Percentiles rank a stretch among this genome's conserved stretches.
These are phyloP conservation scores for Zaprionus obscuricornis DNA, from an alignment of 2,888 invertebrate species.

Conservation along the genomic window DNA sequence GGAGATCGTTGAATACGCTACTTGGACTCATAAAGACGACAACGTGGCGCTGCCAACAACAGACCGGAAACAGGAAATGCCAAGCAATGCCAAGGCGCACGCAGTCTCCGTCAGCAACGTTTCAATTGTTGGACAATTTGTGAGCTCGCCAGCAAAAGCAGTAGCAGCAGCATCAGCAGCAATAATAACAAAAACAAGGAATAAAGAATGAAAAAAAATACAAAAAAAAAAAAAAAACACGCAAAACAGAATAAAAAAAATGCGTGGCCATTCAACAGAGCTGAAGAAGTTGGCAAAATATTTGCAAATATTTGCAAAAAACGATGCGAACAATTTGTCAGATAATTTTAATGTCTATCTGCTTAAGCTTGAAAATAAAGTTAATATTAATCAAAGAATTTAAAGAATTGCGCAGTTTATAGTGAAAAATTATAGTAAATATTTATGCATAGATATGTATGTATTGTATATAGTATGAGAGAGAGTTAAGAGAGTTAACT, in stretches of 20 bases:
- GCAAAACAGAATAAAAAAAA: slow-evolving; percentile 7
- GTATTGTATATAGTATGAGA: no score
- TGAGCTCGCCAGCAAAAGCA: slow-evolving; percentile 11
- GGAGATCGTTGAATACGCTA: neutral
- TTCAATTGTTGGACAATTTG: slow-evolving; percentile 62
- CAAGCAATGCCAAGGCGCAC: slow-evolving; percentile 55
- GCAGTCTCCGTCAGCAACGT: slow-evolving; percentile 28
- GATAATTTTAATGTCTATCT: slow-evolving; percentile 11
- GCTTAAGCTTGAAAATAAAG: neutral
- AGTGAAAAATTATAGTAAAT: neutral
- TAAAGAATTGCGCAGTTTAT: neutral
- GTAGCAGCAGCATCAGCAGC: slow-evolving; percentile 5
- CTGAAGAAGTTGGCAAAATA: slow-evolving; percentile 48
- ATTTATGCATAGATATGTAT: no score
- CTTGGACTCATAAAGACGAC: slow-evolving; percentile 53
- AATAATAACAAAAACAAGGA: slow-evolving; percentile 1
- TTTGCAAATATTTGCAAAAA: slow-evolving; percentile 30
- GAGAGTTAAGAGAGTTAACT: no score
- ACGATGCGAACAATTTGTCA: slow-evolving; percentile 15
- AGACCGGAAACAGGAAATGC: slow-evolving; percentile 72
- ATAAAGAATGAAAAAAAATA: neutral
- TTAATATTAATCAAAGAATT: slow-evolving; percentile 16
- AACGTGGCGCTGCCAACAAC: slow-evolving; percentile 53
- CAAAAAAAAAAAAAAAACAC: slow-evolving; percentile 7
- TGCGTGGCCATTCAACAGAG: slow-evolving; percentile 9